These are phyloP conservation scores for Charina bottae DNA, from an alignment of 2,113 vertebrate species.

Conservation along the genomic window DNA sequence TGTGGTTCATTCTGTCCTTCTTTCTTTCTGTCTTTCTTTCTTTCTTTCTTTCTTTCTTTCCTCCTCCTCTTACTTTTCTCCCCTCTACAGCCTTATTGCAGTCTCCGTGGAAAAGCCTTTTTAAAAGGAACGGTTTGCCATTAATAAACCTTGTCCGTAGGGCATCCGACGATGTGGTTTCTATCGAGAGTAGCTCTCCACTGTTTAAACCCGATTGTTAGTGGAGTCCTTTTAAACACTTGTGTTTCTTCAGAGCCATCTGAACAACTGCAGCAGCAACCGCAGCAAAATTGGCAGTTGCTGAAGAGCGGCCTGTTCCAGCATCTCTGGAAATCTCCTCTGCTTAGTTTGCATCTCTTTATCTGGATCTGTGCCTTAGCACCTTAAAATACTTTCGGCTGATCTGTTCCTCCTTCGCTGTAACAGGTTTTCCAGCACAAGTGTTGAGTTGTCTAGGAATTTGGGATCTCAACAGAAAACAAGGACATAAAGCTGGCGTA, in stretches of 20 bases:
- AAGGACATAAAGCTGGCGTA: not conserved
- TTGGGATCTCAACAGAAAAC: too few species aligned
- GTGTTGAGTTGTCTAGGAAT: not conserved
- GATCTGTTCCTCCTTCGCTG: constrained; percentile 8
- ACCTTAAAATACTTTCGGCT: constrained; percentile 39
- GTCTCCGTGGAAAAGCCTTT: constrained; percentile 88
- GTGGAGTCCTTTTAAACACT: constrained; percentile 17
- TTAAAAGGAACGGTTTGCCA: constrained; percentile 59
- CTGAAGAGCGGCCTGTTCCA: constrained; percentile 42
- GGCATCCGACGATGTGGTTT: constrained; percentile 79
- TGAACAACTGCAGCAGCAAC: constrained; percentile 54
- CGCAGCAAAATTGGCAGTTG: constrained; percentile 37
- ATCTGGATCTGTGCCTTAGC: constrained; percentile 39
- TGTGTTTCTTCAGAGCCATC: constrained; percentile 57
- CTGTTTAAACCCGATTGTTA: constrained; percentile 15
- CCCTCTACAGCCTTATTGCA: constrained; percentile 78
- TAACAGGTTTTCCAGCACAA: not conserved
- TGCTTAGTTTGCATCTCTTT: constrained; percentile 50
- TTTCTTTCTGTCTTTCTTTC: not conserved
- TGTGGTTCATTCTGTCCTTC: constrained; percentile 72
- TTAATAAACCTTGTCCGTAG: constrained; percentile 72
- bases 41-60: not conserved
- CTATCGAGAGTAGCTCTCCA: constrained; percentile 65
- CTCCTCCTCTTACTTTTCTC: not conserved
- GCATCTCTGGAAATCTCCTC: constrained; percentile 64